These are phyloP conservation scores for Pelodiscus sinensis DNA, from an alignment of 2,113 vertebrate species.

Conservation along the genomic window DNA sequence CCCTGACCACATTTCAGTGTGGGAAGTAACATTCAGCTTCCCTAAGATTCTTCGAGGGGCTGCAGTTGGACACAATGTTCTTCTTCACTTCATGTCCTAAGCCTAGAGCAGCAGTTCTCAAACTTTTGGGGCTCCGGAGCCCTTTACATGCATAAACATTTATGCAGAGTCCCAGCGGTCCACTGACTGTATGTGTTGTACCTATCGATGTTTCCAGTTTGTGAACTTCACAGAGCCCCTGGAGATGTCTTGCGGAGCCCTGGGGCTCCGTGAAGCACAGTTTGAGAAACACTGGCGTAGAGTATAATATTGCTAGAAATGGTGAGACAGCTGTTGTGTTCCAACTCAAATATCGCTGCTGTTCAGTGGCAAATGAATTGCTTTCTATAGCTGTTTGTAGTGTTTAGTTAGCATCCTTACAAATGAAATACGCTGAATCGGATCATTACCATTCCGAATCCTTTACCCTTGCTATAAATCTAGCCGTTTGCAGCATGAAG, in stretches of 20 bases:
- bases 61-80: neutral
- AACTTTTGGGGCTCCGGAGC: too few species aligned
- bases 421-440: neutral
- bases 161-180: too few species aligned
- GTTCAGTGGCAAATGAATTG: neutral
- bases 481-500: conserved; percentile 10
- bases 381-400: neutral
- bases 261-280: too few species aligned
- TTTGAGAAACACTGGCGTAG: too few species aligned
- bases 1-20: neutral
- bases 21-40: neutral
- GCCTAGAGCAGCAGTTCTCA: neutral
- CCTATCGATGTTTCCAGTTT: too few species aligned
- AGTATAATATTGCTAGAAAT: neutral
- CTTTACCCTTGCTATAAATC: neutral
- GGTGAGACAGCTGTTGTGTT: neutral
- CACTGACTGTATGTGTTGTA: too few species aligned
- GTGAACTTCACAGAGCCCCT: too few species aligned
- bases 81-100: neutral
- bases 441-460: neutral
- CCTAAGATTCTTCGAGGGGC: neutral
- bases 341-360: neutral
- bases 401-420: neutral
- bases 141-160: too few species aligned
- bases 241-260: too few species aligned